These are phyloP conservation scores for Gryllus longicercus DNA, from an alignment of 2,888 invertebrate species.

Conservation along the genomic window DNA sequence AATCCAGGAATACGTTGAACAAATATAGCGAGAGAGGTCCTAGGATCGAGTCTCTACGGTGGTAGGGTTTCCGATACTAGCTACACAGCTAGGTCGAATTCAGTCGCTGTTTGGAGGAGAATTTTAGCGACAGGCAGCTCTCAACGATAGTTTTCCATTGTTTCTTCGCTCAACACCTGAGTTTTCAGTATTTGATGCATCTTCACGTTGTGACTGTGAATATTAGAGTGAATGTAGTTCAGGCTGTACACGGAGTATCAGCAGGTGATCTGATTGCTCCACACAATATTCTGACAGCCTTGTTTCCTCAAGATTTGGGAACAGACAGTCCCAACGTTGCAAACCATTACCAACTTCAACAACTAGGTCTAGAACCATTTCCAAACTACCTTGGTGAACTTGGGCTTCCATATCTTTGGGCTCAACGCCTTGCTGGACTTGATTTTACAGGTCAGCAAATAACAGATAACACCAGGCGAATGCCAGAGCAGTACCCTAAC, in stretches of 20 bases:
- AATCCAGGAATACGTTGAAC: too few relatives aligned
- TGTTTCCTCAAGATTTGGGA: slow-evolving; percentile 73
- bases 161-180: slow-evolving; percentile 51
- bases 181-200: slow-evolving; percentile 66
- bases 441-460: slow-evolving; percentile 63
- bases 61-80: too few relatives aligned
- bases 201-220: slow-evolving; percentile 73
- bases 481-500: too few relatives aligned
- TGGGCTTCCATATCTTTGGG: slow-evolving; percentile 87
- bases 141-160: too few relatives aligned
- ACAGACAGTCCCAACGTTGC: slow-evolving; percentile 78
- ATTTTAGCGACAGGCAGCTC: too few relatives aligned
- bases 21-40: too few relatives aligned
- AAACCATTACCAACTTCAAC: slow-evolving; percentile 65
- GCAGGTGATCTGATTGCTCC: slow-evolving; percentile 66
- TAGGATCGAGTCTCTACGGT: too few relatives aligned
- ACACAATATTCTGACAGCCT: slow-evolving; percentile 70
- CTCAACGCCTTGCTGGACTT: slow-evolving; percentile 83
- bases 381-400: slow-evolving; percentile 52
- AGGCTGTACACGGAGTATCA: slow-evolving; percentile 52
- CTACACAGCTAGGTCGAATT: too few relatives aligned
- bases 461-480: not conserved
- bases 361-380: slow-evolving; percentile 48
- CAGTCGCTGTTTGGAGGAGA: too few relatives aligned
- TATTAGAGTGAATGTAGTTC: slow-evolving; percentile 56